Conservation (phyloP, 2,113 vertebrate species). For the Campylomormyrus tamandua region DNA sequence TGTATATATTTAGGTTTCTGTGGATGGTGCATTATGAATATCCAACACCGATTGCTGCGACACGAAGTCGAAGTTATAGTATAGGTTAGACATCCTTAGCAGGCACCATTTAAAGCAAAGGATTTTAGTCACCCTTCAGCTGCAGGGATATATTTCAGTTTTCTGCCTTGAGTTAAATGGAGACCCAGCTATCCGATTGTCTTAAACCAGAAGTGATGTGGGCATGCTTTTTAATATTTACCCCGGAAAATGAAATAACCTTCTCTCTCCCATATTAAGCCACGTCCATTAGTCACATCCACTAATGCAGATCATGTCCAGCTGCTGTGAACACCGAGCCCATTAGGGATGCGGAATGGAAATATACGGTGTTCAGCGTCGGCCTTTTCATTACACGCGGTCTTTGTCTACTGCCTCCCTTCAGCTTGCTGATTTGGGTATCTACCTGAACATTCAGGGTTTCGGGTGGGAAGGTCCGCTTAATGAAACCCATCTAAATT, state of each 20-base stretch:
- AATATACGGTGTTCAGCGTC: neutral
- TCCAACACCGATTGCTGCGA: neutral
- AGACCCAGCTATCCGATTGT: neutral
- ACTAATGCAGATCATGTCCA: neutral
- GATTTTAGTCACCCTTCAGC: neutral
- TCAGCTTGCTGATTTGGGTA: neutral
- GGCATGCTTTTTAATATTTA: neutral
- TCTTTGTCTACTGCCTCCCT: neutral
- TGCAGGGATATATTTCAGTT: neutral
- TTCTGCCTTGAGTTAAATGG: neutral
- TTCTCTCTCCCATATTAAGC: neutral
- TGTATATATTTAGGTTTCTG: conserved; percentile 4
- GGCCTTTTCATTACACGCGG: neutral
- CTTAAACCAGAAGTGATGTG: neutral
- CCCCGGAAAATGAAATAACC: neutral
- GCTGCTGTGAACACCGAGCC: neutral
- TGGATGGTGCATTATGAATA: neutral
- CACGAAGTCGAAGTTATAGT: neutral
- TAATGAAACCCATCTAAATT: neutral
- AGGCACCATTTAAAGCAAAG: neutral
- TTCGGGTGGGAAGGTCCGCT: neutral
- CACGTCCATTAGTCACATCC: neutral
- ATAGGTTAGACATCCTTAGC: neutral
- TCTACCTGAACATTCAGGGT: neutral
- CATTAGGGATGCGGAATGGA: neutral